Evolutionary conservation across 2,113 vertebrate genomes (phyloP).

Genomic region (Tragelaphus imberbis): DNA sequence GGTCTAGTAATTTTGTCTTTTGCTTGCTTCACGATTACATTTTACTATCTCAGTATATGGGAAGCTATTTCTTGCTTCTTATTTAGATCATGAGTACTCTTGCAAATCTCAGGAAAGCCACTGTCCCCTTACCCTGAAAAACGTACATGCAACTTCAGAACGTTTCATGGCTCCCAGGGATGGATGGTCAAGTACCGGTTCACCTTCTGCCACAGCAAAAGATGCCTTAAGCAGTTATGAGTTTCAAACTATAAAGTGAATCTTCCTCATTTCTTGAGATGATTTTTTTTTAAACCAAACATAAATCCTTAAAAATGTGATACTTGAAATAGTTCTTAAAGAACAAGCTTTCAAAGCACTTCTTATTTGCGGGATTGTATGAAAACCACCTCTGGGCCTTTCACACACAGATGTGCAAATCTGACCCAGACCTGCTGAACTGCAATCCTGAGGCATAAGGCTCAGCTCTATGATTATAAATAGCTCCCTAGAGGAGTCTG

Average conservation of each 20-base stretch:
- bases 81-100: neutral
- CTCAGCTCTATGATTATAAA: neutral
- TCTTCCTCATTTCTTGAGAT: neutral
- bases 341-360: neutral
- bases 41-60: neutral
- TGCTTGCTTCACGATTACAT: neutral
- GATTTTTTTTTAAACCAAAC: neutral
- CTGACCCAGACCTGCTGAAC: neutral
- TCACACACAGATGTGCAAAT: neutral
- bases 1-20: neutral
- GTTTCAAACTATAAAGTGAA: neutral
- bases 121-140: neutral
- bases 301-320: neutral
- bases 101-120: neutral
- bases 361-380: neutral
- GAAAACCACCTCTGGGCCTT: neutral
- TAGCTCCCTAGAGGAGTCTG: neutral
- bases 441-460: neutral
- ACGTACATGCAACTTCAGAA: neutral
- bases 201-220: neutral
- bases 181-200: neutral
- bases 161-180: neutral
- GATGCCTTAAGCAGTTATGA: neutral
- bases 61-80: neutral
- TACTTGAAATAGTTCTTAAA: neutral